Evolutionary conservation across 2,888 invertebrate species (phyloP).

Genomic region (Rhagonycha lutea): DNA sequence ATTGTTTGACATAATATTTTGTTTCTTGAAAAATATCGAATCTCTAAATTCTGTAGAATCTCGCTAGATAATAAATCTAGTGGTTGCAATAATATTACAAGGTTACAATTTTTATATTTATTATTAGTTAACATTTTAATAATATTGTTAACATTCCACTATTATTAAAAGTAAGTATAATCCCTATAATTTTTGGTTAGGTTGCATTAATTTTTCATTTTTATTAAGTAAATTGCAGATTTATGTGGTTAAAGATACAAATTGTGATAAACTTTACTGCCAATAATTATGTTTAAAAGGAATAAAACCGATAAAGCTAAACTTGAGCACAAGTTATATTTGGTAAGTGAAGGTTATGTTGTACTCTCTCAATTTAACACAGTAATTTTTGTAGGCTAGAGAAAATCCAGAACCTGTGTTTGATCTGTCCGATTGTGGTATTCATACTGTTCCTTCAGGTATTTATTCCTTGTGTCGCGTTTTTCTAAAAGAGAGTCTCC

Average conservation of each 20-base stretch:
- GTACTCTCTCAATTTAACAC: not conserved
- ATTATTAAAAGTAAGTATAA: not conserved
- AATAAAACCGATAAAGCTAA: slow-evolving; percentile 59
- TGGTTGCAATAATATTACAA: not conserved
- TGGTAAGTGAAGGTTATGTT: slow-evolving; percentile 51
- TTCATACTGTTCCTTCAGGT: slow-evolving; percentile 74
- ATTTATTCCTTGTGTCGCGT: slow-evolving; percentile 82
- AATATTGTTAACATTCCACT: not conserved
- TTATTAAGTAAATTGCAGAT: not conserved
- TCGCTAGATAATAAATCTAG: not conserved
- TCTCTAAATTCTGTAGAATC: not conserved
- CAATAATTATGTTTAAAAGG: slow-evolving; percentile 44
- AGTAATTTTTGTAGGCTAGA: slow-evolving; percentile 59
- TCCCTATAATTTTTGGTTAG: not conserved
- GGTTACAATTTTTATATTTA: not conserved
- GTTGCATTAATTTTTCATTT: not conserved
- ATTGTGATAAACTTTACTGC: not conserved
- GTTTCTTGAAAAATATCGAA: not conserved
- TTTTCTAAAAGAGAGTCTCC: slow-evolving; percentile 74
- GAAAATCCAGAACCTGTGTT: slow-evolving; percentile 83
- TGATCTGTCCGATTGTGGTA: slow-evolving; percentile 78
- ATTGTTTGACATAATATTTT: not conserved
- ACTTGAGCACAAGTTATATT: slow-evolving; percentile 64
- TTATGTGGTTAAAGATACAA: not conserved
- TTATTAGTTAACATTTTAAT: not conserved